A percentile compares a stretch with the other conserved stretches of the same genome.
Evolutionary conservation across 2,797 vertebrate species (phyloP).

Genomic region (Acanthopagrus latus): DNA sequence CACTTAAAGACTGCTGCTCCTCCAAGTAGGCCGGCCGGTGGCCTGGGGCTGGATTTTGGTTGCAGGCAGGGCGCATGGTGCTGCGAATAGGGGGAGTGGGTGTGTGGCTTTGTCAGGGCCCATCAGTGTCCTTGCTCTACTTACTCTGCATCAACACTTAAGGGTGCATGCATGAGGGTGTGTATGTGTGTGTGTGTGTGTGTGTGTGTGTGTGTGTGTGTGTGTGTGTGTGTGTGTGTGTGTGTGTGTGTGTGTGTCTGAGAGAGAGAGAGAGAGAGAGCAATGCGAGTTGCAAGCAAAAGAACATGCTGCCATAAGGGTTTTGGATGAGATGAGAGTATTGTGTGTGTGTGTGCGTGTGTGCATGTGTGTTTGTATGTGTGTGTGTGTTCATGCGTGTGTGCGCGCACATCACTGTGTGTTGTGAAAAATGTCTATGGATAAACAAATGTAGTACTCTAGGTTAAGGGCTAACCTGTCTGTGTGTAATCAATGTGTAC

Average conservation of each 20-base stretch:
- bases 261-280: conserved; percentile 38
- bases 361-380: conserved; percentile 31
- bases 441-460: too few relatives aligned
- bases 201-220: too few relatives aligned
- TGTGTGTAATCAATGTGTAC: conserved; percentile 1
- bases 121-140: conserved; percentile 84
- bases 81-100: conserved; percentile 62
- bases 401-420: background rate
- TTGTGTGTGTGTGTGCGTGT: conserved; percentile 21
- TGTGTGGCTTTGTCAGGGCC: conserved; percentile 84
- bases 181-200: conserved; percentile 22
- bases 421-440: too few relatives aligned
- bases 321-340: conserved; percentile 68
- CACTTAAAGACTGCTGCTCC: conserved; percentile 57
- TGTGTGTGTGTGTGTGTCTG: conserved; percentile 25
- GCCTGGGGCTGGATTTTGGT: conserved; percentile 81
- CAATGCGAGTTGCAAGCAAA: conserved; percentile 59
- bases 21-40: conserved; percentile 79
- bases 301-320: conserved; percentile 80
- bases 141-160: conserved; percentile 79
- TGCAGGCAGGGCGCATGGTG: conserved; percentile 67
- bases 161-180: conserved; percentile 52
- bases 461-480: background rate
- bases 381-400: conserved; percentile 6
- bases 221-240: conserved; percentile 25